phyloP scores from a whole-genome alignment of 2,113 vertebrate genomes.

The Epinephelus moara region DNA sequence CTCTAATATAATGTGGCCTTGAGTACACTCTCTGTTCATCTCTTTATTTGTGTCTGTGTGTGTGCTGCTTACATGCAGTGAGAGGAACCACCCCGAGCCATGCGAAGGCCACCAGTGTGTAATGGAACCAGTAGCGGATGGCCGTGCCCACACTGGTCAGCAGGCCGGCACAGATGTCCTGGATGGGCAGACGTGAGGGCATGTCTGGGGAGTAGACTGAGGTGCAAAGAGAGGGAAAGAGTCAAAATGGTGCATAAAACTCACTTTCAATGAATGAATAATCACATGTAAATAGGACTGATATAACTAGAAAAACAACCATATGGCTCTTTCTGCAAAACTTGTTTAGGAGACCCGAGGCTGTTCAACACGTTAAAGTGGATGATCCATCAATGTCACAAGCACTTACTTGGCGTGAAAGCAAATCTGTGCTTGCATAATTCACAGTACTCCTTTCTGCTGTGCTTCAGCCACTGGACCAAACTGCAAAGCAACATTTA shows the following conservation, averaged over 20 bases:
- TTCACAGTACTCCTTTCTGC: slow-evolving; percentile 99
- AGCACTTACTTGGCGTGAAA: slow-evolving; percentile 98
- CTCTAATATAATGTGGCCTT: neutral
- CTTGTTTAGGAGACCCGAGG: neutral
- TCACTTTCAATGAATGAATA: neutral
- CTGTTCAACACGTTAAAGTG: slow-evolving; percentile 15
- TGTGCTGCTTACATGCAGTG: slow-evolving; percentile 94
- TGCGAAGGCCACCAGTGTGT: slow-evolving; percentile 99
- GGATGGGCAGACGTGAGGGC: slow-evolving; percentile 98
- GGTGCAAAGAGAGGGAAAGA: neutral
- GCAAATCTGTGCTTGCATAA: slow-evolving; percentile 99
- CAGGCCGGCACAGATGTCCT: slow-evolving; percentile 98
- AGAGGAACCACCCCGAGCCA: slow-evolving; percentile 99
- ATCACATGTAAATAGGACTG: neutral
- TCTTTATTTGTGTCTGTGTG: neutral
- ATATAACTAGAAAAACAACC: neutral
- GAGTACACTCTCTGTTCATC: neutral
- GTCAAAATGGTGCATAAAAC: neutral
- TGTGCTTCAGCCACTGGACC: slow-evolving; percentile 99
- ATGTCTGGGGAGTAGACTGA: slow-evolving; percentile 99
- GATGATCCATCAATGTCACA: slow-evolving; percentile 13
- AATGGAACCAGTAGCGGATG: slow-evolving; percentile 99
- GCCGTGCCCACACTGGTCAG: slow-evolving; percentile 99
- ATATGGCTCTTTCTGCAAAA: neutral
- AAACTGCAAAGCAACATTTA: slow-evolving; percentile 87